Percentiles rank a stretch among this genome's conserved stretches.
phyloP scores from a whole-genome alignment of 1,140 invertebrate species.

The Drosophila arizonae region DNA sequence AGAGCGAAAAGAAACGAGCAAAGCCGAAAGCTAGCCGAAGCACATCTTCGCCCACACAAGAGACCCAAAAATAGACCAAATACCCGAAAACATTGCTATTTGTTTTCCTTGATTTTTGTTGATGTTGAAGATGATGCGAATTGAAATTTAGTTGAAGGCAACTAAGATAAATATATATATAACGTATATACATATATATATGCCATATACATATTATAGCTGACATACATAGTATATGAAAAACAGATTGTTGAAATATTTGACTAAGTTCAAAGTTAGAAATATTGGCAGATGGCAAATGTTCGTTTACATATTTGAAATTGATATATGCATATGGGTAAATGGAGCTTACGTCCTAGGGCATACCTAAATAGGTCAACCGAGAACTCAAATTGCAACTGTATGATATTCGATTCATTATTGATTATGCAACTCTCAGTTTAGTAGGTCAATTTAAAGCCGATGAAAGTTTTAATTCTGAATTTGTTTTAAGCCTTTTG shows the following conservation, averaged over 20 bases:
- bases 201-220: conserved; percentile 26
- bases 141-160: conserved; percentile 68
- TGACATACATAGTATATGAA: conserved; percentile 40
- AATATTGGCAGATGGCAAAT: conserved; percentile 42
- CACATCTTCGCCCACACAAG: conserved; percentile 68
- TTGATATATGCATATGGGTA: conserved; percentile 18
- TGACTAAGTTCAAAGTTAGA: conserved; percentile 50
- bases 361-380: not conserved
- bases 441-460: conserved; percentile 1
- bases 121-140: conserved; percentile 71
- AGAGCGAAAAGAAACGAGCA: conserved; percentile 19
- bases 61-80: conserved; percentile 65
- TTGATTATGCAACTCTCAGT: not conserved
- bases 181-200: not conserved
- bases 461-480: not conserved
- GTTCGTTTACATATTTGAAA: conserved; percentile 17
- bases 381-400: no score
- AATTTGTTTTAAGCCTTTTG: no score
- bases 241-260: conserved; percentile 51
- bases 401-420: no score
- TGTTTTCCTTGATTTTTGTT: conserved; percentile 68
- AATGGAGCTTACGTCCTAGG: no score
- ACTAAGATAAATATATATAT: conserved; percentile 20
- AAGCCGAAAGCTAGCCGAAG: conserved; percentile 63
- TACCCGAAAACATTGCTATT: conserved; percentile 71